phyloP scores from a whole-genome alignment of 2,888 invertebrate species.

The Latheticus oryzae region DNA sequence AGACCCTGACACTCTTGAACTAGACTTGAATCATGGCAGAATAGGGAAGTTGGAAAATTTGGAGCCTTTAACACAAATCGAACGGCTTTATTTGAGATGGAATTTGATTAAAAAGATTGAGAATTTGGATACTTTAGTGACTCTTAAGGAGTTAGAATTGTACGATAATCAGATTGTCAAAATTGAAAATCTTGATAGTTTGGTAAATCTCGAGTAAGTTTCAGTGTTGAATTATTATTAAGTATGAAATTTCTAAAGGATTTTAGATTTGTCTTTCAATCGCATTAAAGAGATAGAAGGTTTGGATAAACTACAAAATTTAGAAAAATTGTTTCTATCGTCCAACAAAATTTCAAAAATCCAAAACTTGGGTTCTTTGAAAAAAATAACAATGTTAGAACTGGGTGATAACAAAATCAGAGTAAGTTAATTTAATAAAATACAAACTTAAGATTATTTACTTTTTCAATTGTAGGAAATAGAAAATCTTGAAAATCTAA shows the following conservation, averaged over 20 bases:
- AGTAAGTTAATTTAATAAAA: slow-evolving; percentile 65
- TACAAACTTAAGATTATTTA: no score
- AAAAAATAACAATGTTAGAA: slow-evolving; percentile 86
- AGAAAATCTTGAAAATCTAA: slow-evolving; percentile 84
- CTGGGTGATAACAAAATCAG: slow-evolving; percentile 94
- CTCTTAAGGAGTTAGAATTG: slow-evolving; percentile 88
- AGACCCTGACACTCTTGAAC: slow-evolving; percentile 74
- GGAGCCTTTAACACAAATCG: slow-evolving; percentile 79
- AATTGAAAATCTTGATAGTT: slow-evolving; percentile 88
- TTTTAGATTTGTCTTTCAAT: slow-evolving; percentile 96
- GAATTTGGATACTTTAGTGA: slow-evolving; percentile 80
- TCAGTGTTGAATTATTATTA: neutral
- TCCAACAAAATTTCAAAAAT: slow-evolving; percentile 91
- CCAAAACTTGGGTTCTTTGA: slow-evolving; percentile 85
- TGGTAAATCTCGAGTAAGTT: slow-evolving; percentile 89
- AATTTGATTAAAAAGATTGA: slow-evolving; percentile 96
- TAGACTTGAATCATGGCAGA: slow-evolving; percentile 92
- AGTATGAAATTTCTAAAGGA: slow-evolving; percentile 71
- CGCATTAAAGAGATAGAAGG: slow-evolving; percentile 89
- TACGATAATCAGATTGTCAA: slow-evolving; percentile 97
- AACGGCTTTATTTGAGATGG: slow-evolving; percentile 90
- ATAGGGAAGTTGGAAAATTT: slow-evolving; percentile 87
- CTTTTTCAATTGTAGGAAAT: slow-evolving; percentile 74
- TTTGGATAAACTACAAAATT: slow-evolving; percentile 77
- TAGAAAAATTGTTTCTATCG: slow-evolving; percentile 88